Conservation (phyloP, 2,888 invertebrate genomes). For the Apodemia mormo region DNA sequence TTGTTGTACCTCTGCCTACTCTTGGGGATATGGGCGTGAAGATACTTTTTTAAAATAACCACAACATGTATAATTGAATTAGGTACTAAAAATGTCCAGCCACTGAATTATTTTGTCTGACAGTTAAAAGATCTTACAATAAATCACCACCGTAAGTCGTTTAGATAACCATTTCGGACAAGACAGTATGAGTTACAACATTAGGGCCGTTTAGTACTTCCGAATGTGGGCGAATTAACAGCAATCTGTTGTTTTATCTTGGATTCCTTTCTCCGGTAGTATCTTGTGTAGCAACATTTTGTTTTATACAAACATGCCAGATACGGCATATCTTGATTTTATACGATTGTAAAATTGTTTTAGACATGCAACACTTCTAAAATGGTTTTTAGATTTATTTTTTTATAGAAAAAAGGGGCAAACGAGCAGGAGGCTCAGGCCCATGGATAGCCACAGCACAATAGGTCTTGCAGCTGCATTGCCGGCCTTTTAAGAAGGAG, state of each 20-base stretch:
- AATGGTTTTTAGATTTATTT: slow-evolving; percentile 7
- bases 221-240: slow-evolving; percentile 61
- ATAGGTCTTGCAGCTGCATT: no score
- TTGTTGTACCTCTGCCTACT: no score
- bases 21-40: no score
- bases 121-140: slow-evolving; percentile 35
- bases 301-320: slow-evolving; percentile 53
- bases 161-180: slow-evolving; percentile 63
- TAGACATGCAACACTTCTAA: background rate
- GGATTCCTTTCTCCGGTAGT: slow-evolving; percentile 26
- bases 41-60: no score
- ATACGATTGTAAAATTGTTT: background rate
- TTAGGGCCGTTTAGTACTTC: slow-evolving; percentile 61
- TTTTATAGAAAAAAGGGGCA: no score
- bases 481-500: no score
- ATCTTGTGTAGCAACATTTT: slow-evolving; percentile 60
- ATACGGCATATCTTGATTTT: slow-evolving; percentile 38
- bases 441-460: no score
- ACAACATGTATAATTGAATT: no score
- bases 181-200: slow-evolving; percentile 42
- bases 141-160: slow-evolving; percentile 49
- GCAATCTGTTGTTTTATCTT: slow-evolving; percentile 61
- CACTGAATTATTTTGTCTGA: slow-evolving; percentile 26
- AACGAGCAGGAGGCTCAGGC: no score
- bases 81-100: slow-evolving; percentile 15